These are phyloP conservation scores for Platyura marginata DNA, from an alignment of 1,140 invertebrate genomes.

Conservation along the genomic window DNA sequence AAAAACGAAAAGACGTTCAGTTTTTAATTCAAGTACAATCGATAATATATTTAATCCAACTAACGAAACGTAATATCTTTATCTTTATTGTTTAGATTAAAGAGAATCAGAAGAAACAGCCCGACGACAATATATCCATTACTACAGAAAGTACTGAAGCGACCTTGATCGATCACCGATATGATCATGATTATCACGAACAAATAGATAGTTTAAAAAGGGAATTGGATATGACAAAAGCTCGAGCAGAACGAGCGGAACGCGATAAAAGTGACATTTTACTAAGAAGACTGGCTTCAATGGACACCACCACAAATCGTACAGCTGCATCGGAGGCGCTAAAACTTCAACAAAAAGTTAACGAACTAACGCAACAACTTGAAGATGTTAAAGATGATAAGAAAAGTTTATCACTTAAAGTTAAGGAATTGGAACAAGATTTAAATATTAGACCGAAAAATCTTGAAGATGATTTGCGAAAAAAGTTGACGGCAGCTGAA, in stretches of 20 bases:
- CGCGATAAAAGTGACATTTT: slow-evolving; percentile 76
- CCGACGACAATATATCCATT: slow-evolving; percentile 28
- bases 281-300: slow-evolving; percentile 48
- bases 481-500: slow-evolving; percentile 70
- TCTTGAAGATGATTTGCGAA: slow-evolving; percentile 41
- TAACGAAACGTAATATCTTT: neutral
- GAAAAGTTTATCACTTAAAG: slow-evolving; percentile 45
- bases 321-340: slow-evolving; percentile 47
- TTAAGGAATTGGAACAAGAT: slow-evolving; percentile 54
- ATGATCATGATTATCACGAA: slow-evolving; percentile 31
- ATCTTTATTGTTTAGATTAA: slow-evolving; percentile 8
- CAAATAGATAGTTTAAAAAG: slow-evolving; percentile 43
- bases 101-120: slow-evolving; percentile 12
- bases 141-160: slow-evolving; percentile 26
- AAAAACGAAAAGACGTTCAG: slow-evolving; percentile 28
- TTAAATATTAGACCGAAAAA: slow-evolving; percentile 15
- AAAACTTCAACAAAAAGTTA: slow-evolving; percentile 62
- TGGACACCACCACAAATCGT: slow-evolving; percentile 52
- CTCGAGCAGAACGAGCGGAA: slow-evolving; percentile 39
- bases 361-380: slow-evolving; percentile 55
- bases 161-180: slow-evolving; percentile 22
- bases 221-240: slow-evolving; percentile 36
- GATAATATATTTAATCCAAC: neutral
- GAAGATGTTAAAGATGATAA: slow-evolving; percentile 70
- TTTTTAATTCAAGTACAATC: slow-evolving; percentile 30